Evolutionary conservation across 2,797 vertebrate species (phyloP), one percentile per base, ranked within the genome.

Genomic region (Clamator glandarius): DNA sequence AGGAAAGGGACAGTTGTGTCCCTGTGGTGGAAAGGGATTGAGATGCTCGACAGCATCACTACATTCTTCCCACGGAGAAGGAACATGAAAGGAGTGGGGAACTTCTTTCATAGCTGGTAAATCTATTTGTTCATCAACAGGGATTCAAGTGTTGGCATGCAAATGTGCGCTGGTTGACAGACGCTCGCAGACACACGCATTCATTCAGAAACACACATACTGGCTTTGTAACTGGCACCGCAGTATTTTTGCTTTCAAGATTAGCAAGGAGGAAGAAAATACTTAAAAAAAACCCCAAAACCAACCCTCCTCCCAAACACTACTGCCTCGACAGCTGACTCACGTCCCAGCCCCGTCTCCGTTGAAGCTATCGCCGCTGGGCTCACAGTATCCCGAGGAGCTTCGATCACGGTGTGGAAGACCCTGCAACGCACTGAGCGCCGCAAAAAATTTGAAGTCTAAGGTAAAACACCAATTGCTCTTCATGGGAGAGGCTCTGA

Each of bases 271-370:
- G 62, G 61, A 64, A 72, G 62, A 54, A 85, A 83, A 64, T 1
- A 3, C 28, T 77, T 14, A 14, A 5, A 46, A 57, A 46, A 46
- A 29, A n/a, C n/a, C n/a, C n/a, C n/a, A n/a, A 50, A 29, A 59
- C 5, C n/a, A 33, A 35, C 26, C 20, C 50, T n/a, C 46, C 31
- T 26, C 52, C 50, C 35, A 14, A 26, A 21, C 4, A 0, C 17
- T 14, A 18, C 44, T 25, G 63, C 41, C 78, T 39, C 3, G 2
- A 18, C 6, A 24, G 48, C 51, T 2, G 6, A 5, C 67, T 57
- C 21, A 0, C 4, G 7, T 8, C 52, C 35, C 2, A 0, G 11
- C 66, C 58, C 89, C 35, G 1, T 41, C 36, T 6, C 77, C 6
- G 1, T 0, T 8, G 33, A 55, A 44, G 50, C 62, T 10, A 0